Conservation (phyloP, 2,797 vertebrate genomes). For the Pangasius sanitwongsei region DNA sequence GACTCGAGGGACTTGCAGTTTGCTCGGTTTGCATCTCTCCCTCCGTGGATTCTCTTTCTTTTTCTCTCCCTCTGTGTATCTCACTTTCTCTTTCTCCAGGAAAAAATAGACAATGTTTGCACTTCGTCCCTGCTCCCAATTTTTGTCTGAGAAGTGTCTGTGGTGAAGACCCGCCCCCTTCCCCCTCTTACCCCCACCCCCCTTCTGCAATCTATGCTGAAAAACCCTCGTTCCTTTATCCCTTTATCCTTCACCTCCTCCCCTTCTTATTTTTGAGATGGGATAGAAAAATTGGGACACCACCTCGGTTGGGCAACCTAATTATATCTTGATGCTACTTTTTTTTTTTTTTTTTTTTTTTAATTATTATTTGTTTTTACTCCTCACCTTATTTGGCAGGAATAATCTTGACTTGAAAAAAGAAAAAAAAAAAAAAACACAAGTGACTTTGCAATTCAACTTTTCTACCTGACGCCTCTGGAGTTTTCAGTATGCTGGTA, state of each 20-base stretch:
- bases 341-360: constrained; percentile 50
- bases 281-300: constrained; percentile 61
- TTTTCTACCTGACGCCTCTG: constrained; percentile 82
- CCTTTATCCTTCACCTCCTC: background rate
- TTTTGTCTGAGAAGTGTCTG: constrained; percentile 44
- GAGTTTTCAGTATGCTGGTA: constrained; percentile 68
- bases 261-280: constrained; percentile 51
- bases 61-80: constrained; percentile 58
- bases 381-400: constrained; percentile 68
- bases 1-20: background rate
- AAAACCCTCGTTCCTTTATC: constrained; percentile 28
- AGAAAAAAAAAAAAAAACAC: background rate
- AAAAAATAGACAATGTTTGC: constrained; percentile 56
- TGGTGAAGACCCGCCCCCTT: constrained; percentile 38
- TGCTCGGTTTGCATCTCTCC: constrained; percentile 20
- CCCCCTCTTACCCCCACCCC: background rate
- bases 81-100: constrained; percentile 56
- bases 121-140: constrained; percentile 33
- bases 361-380: constrained; percentile 32
- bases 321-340: constrained; percentile 72
- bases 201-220: constrained; percentile 36
- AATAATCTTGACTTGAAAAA: constrained; percentile 71
- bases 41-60: constrained; percentile 17
- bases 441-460: constrained; percentile 76
- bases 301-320: constrained; percentile 71